phyloP scores from a whole-genome alignment of 1,140 invertebrate genomes.

The Diorhabda sublineata region DNA sequence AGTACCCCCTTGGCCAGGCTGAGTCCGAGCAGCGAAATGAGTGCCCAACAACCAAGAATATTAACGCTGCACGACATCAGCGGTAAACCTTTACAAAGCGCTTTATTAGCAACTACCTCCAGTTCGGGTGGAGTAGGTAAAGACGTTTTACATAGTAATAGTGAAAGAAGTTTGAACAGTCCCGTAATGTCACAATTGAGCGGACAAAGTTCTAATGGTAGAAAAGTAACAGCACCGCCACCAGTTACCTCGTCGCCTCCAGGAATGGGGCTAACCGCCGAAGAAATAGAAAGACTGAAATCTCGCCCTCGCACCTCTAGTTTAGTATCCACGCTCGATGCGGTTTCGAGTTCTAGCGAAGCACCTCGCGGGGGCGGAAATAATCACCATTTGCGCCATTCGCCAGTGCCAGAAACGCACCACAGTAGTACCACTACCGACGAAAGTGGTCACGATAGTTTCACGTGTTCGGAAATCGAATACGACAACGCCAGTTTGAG shows the following conservation, averaged over 20 bases:
- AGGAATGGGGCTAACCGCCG: slow-evolving; percentile 81
- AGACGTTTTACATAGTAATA: slow-evolving; percentile 79
- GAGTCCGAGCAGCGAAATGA: slow-evolving; percentile 88
- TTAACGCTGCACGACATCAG: slow-evolving; percentile 90
- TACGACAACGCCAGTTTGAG: slow-evolving; percentile 85
- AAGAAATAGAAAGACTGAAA: slow-evolving; percentile 89
- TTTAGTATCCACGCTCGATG: slow-evolving; percentile 86
- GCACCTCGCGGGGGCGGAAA: slow-evolving; percentile 59
- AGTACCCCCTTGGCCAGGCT: slow-evolving; percentile 84
- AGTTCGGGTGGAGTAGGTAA: slow-evolving; percentile 80
- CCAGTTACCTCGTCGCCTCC: slow-evolving; percentile 57
- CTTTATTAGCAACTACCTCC: slow-evolving; percentile 80
- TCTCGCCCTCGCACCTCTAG: slow-evolving; percentile 80
- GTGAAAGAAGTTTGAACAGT: slow-evolving; percentile 83
- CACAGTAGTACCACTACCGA: slow-evolving; percentile 82
- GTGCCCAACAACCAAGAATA: slow-evolving; percentile 84
- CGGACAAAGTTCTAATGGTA: slow-evolving; percentile 72
- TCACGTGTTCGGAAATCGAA: slow-evolving; percentile 97
- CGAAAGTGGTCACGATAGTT: slow-evolving; percentile 94
- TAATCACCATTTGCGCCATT: slow-evolving; percentile 64
- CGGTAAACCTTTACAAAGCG: slow-evolving; percentile 84
- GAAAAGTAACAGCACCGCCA: slow-evolving; percentile 51
- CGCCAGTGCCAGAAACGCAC: slow-evolving; percentile 66
- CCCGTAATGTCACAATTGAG: slow-evolving; percentile 87
- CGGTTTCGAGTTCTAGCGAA: slow-evolving; percentile 88